Evolutionary conservation across 2,888 invertebrate species (phyloP).

Genomic region (Branchinecta sandiegonensis): DNA sequence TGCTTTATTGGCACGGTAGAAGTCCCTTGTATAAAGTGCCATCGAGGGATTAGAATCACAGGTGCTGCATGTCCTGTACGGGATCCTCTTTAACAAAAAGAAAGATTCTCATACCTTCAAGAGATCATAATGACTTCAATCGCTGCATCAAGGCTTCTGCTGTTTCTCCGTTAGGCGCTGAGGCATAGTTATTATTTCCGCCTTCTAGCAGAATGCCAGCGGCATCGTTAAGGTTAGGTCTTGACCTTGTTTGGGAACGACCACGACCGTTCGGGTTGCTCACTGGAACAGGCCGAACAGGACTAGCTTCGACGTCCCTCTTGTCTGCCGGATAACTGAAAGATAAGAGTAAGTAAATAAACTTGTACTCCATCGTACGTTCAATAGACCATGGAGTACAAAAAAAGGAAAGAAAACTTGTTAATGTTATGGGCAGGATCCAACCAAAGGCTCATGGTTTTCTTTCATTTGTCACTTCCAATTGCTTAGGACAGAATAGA

Average conservation of each 20-base stretch:
- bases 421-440: too few relatives aligned
- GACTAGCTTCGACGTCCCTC: constrained; percentile 4
- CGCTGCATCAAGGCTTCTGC: constrained; percentile 17
- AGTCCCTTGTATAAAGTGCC: too few relatives aligned
- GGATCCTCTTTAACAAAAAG: neutral
- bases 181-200: constrained; percentile 9
- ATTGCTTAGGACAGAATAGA: too few relatives aligned
- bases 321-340: constrained; percentile 1
- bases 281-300: neutral
- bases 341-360: neutral
- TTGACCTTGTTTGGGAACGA: neutral
- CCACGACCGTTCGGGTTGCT: neutral
- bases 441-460: too few relatives aligned
- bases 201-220: neutral
- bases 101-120: constrained; percentile 1
- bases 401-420: too few relatives aligned
- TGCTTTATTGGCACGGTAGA: too few relatives aligned
- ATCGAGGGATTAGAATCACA: too few relatives aligned
- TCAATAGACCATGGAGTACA: too few relatives aligned
- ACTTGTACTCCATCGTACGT: too few relatives aligned
- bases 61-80: too few relatives aligned
- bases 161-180: constrained; percentile 7
- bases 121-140: constrained; percentile 18
- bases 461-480: too few relatives aligned
- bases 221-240: neutral